Conservation (phyloP, 2,113 vertebrate species). For the Stigmatopora nigra region DNA sequence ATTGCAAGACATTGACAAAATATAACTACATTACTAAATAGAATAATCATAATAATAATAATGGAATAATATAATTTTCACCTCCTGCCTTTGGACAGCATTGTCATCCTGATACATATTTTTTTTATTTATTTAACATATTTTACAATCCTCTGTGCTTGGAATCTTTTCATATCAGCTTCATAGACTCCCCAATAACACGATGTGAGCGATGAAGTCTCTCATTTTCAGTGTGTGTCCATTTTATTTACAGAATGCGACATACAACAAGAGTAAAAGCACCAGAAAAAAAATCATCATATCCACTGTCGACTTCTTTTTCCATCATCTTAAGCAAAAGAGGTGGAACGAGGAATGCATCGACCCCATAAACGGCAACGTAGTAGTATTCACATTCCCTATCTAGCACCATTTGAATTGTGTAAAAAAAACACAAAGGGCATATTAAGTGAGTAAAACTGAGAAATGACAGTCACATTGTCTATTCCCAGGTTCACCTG, state of each 20-base stretch:
- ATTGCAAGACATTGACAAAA: too few species aligned
- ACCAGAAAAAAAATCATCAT: constrained; percentile 26
- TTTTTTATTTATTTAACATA: too few species aligned
- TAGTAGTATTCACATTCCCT: not conserved
- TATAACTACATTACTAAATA: too few species aligned
- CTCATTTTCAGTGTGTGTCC: constrained; percentile 6
- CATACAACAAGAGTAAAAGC: constrained; percentile 31
- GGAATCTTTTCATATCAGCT: too few species aligned
- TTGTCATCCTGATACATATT: too few species aligned
- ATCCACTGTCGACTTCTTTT: not conserved
- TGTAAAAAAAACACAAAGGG: not conserved
- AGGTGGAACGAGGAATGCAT: not conserved
- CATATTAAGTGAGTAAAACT: constrained; percentile 1
- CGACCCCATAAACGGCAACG: constrained; percentile 3
- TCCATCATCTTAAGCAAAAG: not conserved
- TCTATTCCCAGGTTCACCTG: not conserved
- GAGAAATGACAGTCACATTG: not conserved
- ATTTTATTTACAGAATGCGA: not conserved
- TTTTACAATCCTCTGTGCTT: too few species aligned
- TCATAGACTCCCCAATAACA: not conserved
- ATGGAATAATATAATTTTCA: too few species aligned
- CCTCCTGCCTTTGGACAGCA: too few species aligned
- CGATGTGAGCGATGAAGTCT: not conserved
- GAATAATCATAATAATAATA: too few species aligned
- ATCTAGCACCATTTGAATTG: constrained; percentile 5